phyloP scores from a whole-genome alignment of 2,888 invertebrate species.

The Drosophila kambysellisi region DNA sequence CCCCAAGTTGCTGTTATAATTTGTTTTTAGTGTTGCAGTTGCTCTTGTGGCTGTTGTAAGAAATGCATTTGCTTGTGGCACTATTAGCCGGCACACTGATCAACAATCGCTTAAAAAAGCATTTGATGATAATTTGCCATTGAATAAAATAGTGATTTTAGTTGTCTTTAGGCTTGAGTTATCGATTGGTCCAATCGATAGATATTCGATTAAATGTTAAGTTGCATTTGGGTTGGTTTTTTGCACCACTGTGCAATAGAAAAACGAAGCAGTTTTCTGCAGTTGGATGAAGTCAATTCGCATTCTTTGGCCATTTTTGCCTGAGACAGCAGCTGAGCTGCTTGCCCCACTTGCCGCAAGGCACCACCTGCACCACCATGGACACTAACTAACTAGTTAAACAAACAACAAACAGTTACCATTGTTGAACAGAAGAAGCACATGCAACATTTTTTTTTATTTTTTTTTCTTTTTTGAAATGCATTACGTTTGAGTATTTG shows the following conservation, averaged over 20 bases:
- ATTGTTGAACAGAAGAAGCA: slow-evolving; percentile 51
- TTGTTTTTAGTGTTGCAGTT: slow-evolving; percentile 6
- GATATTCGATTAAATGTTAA: background rate
- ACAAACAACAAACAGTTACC: slow-evolving; percentile 54
- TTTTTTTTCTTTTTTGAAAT: slow-evolving; percentile 65
- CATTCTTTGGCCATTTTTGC: slow-evolving; percentile 23
- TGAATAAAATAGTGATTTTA: background rate
- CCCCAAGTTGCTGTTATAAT: slow-evolving; percentile 12
- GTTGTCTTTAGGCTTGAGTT: background rate
- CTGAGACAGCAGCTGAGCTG: slow-evolving; percentile 14
- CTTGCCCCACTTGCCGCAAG: slow-evolving; percentile 1
- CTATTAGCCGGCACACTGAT: slow-evolving; percentile 31
- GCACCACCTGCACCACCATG: slow-evolving; percentile 14
- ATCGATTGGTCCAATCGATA: background rate
- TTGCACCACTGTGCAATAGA: slow-evolving; percentile 30
- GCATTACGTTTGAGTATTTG: slow-evolving; percentile 71
- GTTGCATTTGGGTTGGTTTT: background rate
- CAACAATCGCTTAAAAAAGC: background rate
- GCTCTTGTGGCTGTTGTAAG: slow-evolving; percentile 31
- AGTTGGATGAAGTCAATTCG: slow-evolving; percentile 53
- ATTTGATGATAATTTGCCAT: background rate
- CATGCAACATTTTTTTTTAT: slow-evolving; percentile 65
- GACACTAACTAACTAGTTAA: slow-evolving; percentile 73
- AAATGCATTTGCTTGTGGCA: slow-evolving; percentile 60
- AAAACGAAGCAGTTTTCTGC: slow-evolving; percentile 26